Conservation (phyloP, 2,888 invertebrate genomes). For the Scelioninae gen. 2 region DNA sequence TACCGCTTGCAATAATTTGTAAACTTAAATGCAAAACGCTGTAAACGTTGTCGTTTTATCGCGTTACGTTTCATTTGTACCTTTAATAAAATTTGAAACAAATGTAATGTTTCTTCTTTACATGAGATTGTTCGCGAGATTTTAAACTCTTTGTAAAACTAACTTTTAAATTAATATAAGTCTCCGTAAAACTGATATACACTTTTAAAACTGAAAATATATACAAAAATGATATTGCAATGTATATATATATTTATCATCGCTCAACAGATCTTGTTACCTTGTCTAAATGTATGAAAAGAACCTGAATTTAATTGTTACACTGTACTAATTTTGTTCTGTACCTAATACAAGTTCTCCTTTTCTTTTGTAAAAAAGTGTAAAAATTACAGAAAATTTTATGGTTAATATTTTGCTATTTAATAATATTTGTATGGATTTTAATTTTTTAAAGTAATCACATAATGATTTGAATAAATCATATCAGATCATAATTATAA, state of each 20-base stretch:
- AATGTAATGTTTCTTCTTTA: slow-evolving; percentile 23
- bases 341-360: too few species aligned
- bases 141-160: slow-evolving; percentile 25
- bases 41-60: slow-evolving; percentile 18
- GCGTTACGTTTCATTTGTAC: slow-evolving; percentile 15
- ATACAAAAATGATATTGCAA: slow-evolving; percentile 13
- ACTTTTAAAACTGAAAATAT: slow-evolving; percentile 30
- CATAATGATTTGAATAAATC: too few species aligned
- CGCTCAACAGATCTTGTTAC: slow-evolving; percentile 29
- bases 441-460: too few species aligned
- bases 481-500: too few species aligned
- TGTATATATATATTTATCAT: slow-evolving; percentile 15
- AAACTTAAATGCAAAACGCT: slow-evolving; percentile 4
- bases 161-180: slow-evolving; percentile 41
- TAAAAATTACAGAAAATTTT: too few species aligned
- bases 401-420: too few species aligned
- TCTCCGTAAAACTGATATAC: slow-evolving; percentile 30
- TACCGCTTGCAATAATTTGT: neutral
- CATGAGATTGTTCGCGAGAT: slow-evolving; percentile 18
- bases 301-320: slow-evolving; percentile 21
- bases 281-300: slow-evolving; percentile 21
- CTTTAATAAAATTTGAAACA: too few species aligned
- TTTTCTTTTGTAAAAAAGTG: too few species aligned
- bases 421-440: too few species aligned
- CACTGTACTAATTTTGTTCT: slow-evolving; percentile 17